A percentile compares a stretch with the other conserved stretches of the same genome.
Conservation (phyloP, 2,888 invertebrate species). For the Orthosia gracilis region DNA sequence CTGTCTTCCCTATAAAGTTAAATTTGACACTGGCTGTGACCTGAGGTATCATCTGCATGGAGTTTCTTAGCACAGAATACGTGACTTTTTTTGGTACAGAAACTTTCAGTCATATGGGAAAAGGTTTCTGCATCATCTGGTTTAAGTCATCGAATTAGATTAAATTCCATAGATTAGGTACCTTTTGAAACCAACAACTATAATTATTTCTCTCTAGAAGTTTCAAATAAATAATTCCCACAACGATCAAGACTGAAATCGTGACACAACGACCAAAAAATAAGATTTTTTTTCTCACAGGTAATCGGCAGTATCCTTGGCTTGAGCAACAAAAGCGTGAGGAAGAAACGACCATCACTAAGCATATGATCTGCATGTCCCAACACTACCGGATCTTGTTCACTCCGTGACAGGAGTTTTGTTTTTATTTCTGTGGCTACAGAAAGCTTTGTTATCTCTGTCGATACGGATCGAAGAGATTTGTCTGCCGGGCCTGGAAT, state of each 20-base stretch:
- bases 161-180: background rate
- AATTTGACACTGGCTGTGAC: background rate
- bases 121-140: too few relatives aligned
- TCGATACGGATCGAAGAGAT: slow-evolving; percentile 75
- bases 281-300: slow-evolving; percentile 74
- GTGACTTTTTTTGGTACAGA: background rate
- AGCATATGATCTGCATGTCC: slow-evolving; percentile 92
- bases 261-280: slow-evolving; percentile 2
- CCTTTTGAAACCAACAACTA: background rate
- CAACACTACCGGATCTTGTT: slow-evolving; percentile 74
- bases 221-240: background rate
- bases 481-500: slow-evolving; percentile 72
- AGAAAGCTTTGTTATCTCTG: slow-evolving; percentile 80
- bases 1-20: too few relatives aligned
- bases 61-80: background rate
- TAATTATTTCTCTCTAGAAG: background rate
- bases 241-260: background rate
- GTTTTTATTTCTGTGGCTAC: slow-evolving; percentile 81
- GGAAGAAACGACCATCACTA: slow-evolving; percentile 95
- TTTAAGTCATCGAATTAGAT: background rate
- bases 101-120: too few relatives aligned
- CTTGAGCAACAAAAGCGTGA: slow-evolving; percentile 94
- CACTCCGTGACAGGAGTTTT: slow-evolving; percentile 87
- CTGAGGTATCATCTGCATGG: background rate
- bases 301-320: slow-evolving; percentile 95